A percentile compares a stretch with the other conserved stretches of the same genome.
phyloP scores from a whole-genome alignment of 2,113 vertebrate species.

The Campylorhamphus procurvoides region DNA sequence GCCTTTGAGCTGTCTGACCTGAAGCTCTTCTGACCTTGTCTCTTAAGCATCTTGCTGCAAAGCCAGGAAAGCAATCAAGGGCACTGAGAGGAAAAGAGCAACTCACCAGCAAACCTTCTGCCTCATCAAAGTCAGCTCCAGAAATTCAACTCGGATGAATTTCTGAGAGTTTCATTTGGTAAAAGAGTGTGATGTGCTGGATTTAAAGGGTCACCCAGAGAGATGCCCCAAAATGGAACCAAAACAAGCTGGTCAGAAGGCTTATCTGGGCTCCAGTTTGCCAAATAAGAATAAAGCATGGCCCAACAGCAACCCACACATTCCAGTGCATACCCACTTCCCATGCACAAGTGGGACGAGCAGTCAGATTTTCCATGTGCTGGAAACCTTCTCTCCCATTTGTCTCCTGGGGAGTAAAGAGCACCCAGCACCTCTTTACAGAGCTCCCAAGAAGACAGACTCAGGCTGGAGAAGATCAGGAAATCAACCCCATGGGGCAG shows the following conservation, averaged over 20 bases:
- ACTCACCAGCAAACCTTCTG: not conserved
- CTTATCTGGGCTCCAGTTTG: not conserved
- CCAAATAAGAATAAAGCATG: not conserved
- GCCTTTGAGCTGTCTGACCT: slow-evolving; percentile 27
- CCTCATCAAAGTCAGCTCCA: not conserved
- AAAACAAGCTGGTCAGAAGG: not conserved
- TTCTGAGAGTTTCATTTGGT: not conserved
- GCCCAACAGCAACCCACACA: not conserved
- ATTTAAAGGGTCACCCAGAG: not conserved
- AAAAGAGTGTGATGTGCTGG: not conserved
- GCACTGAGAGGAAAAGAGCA: not conserved
- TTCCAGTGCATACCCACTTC: accelerated
- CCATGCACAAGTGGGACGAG: not conserved
- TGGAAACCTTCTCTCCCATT: not conserved
- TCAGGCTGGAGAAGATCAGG: not conserved
- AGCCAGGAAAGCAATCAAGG: slow-evolving; percentile 39
- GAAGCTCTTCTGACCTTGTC: slow-evolving; percentile 27
- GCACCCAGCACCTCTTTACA: not conserved
- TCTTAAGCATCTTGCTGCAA: slow-evolving; percentile 16
- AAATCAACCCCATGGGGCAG: not conserved
- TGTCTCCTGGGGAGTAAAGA: not conserved
- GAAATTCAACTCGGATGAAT: not conserved
- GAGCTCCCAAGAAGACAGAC: not conserved
- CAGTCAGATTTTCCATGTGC: not conserved
- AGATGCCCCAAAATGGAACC: not conserved